Conservation (phyloP, 1,140 invertebrate genomes). For the Spodoptera litura region DNA sequence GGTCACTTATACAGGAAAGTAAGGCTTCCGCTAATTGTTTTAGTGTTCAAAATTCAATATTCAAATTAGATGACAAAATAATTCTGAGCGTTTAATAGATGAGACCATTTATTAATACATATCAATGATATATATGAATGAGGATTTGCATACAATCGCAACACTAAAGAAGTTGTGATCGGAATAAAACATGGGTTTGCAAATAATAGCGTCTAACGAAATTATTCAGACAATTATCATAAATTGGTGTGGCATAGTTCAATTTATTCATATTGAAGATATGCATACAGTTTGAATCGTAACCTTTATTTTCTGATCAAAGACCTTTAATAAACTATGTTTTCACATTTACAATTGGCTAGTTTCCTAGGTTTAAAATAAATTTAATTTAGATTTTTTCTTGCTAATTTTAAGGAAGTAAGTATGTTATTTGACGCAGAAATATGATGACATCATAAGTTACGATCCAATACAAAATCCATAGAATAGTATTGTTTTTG, state of each 20-base stretch:
- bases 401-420: too few species aligned
- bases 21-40: conserved; percentile 45
- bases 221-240: neutral
- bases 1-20: conserved; percentile 34
- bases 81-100: conserved; percentile 37
- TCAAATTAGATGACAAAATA: conserved; percentile 44
- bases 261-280: too few species aligned
- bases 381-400: too few species aligned
- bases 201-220: conserved; percentile 27
- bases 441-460: too few species aligned
- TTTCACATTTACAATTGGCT: too few species aligned
- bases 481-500: too few species aligned
- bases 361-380: too few species aligned
- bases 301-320: too few species aligned
- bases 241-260: neutral
- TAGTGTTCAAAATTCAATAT: conserved; percentile 36
- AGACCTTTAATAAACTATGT: too few species aligned
- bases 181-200: conserved; percentile 23
- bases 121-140: conserved; percentile 25
- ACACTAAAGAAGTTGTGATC: conserved; percentile 41
- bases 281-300: too few species aligned
- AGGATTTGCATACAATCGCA: conserved; percentile 58
- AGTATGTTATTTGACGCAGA: too few species aligned
- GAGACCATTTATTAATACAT: conserved; percentile 31
- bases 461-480: too few species aligned